phyloP scores from a whole-genome alignment of 2,888 invertebrate genomes.

The Branchipolynoe longqiensis region DNA sequence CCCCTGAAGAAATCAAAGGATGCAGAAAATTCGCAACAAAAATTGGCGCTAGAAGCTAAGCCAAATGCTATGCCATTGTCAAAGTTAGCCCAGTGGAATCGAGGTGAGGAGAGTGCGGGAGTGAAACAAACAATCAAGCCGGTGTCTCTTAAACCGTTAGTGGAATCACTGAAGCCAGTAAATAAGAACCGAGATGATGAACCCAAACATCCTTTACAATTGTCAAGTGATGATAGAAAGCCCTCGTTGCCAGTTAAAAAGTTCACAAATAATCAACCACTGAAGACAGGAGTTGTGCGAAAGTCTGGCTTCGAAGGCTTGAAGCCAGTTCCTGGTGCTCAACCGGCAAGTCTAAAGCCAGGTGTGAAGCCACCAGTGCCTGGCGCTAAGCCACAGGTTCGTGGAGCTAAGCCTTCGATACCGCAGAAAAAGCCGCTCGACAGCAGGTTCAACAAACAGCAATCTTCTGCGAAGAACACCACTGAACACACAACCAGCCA shows the following conservation, averaged over 20 bases:
- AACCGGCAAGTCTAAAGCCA: constrained; percentile 22
- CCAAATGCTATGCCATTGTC: constrained; percentile 11
- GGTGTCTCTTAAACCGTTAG: constrained; percentile 1
- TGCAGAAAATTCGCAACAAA: constrained; percentile 29
- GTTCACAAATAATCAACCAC: neutral
- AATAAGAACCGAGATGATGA: neutral
- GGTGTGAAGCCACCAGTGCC: constrained; percentile 2
- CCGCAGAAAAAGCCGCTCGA: constrained; percentile 21
- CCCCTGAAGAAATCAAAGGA: constrained; percentile 30
- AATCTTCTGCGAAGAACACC: neutral
- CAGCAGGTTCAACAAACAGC: neutral
- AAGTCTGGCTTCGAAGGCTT: neutral
- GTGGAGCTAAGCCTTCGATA: neutral
- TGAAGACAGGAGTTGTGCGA: no score
- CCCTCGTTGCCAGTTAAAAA: constrained; percentile 16
- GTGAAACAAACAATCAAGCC: neutral
- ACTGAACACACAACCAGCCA: neutral
- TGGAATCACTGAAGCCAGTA: neutral
- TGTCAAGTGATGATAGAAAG: neutral
- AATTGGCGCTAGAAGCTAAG: constrained; percentile 12
- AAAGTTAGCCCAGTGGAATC: no score
- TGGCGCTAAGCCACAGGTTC: neutral
- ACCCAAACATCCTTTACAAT: neutral
- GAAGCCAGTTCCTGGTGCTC: neutral
- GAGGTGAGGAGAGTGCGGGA: no score